Evolutionary conservation across 1,140 invertebrate species (phyloP), one percentile per base, ranked within the genome.

Genomic region (Apis dorsata): DNA sequence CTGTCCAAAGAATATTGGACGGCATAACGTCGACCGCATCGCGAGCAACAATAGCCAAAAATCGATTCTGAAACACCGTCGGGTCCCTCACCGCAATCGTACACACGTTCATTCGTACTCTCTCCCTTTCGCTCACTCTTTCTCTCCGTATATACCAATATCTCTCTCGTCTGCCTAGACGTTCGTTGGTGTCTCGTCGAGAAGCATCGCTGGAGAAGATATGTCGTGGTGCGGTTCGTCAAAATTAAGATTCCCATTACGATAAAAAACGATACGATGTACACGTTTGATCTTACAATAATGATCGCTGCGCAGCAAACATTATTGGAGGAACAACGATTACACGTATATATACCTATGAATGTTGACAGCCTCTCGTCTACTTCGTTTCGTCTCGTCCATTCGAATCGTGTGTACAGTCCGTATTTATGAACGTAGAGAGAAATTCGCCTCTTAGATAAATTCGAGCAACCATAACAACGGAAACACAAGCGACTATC

Each of bases 11-110:
- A 93, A 79, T 94, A 93, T 66, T 89, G 88, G 72, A 94, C 91
- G 68, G 90, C 90, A 88, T 94, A 95, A 81, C 78, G 86, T 71
- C 94, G 91, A 76, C 93, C 92, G 81, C 94, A 94, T 75, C 92
- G 92, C 83, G 89, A 90, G 86, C 91, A 93, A 88, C 77, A 84
- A 90, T 91, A 92, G 81, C 87, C 88, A 74, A 92, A 84, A 91
- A 89, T 76, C 74, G 86, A 91, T 17, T 90, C 90, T 92, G 89
- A 91, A 92, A 92, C 86, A 91, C 90, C 89, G 79, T 83, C 19
- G 77, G 5, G 19, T 19, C 81, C 83, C 71, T 85, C 76, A 84
- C 69, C 71, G 82, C 91, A 90, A 83, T 86, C 88, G 83, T 17
- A 44, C 87, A 44, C 87, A 59, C 66, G 5, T 77, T 21, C 44